Conservation (phyloP, 2,888 invertebrate genomes). For the Acleris emargana region DNA sequence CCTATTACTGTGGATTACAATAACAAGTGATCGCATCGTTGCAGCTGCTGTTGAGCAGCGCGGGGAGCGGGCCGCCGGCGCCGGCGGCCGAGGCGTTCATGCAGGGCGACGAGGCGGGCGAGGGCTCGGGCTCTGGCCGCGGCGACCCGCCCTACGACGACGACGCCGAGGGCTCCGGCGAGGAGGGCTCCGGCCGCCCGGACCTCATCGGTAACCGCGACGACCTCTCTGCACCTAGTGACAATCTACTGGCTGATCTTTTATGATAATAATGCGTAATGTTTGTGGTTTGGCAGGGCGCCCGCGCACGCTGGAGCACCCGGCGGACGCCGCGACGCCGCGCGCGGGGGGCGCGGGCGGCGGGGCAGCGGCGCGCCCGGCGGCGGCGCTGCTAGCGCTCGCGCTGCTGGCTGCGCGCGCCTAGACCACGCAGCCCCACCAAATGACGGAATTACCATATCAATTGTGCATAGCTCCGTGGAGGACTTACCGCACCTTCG, state of each 20-base stretch:
- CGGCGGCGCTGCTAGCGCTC: constrained; percentile 46
- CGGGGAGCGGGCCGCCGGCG: constrained; percentile 60
- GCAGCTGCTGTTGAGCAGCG: constrained; percentile 70
- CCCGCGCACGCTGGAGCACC: constrained; percentile 50
- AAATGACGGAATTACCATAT: constrained; percentile 56
- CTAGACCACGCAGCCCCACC: constrained; percentile 48
- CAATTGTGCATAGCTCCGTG: constrained; percentile 47
- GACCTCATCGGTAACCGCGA: constrained; percentile 60
- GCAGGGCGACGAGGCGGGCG: constrained; percentile 85
- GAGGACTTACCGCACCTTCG: constrained; percentile 22
- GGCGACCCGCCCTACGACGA: constrained; percentile 77
- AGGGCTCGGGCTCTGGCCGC: constrained; percentile 84
- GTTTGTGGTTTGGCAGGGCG: constrained; percentile 40
- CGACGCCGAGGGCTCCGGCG: constrained; percentile 75
- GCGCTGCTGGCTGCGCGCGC: constrained; percentile 44
- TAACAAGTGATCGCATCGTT: background rate
- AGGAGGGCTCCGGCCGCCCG: constrained; percentile 71
- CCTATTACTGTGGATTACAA: no score
- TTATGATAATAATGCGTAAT: background rate
- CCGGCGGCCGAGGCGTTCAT: constrained; percentile 76
- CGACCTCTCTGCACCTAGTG: background rate
- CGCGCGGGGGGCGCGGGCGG: constrained; percentile 56
- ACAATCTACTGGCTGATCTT: background rate
- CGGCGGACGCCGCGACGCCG: constrained; percentile 60
- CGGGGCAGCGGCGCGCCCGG: constrained; percentile 44